Conservation (phyloP, 2,888 invertebrate genomes). For the Ctena decussata region DNA sequence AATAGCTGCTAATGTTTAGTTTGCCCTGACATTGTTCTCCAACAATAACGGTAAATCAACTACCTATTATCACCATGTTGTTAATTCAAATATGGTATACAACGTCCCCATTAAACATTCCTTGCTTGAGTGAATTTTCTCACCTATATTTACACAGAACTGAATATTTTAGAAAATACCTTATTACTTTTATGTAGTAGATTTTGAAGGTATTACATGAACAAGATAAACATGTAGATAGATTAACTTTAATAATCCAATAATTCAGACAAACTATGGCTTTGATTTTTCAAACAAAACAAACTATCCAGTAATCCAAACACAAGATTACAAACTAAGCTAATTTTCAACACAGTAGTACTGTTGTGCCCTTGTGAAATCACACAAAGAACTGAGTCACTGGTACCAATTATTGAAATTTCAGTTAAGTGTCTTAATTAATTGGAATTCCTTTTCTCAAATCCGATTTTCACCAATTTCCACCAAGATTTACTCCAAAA, state of each 20-base stretch:
- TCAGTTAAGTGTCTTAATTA: neutral
- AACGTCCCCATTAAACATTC: neutral
- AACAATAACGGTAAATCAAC: neutral
- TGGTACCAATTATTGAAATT: neutral
- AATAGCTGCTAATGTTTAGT: neutral
- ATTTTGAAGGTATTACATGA: too few relatives aligned
- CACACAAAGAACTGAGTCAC: slow-evolving; percentile 4
- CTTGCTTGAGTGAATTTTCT: neutral
- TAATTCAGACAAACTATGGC: neutral
- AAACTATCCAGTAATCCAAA: neutral
- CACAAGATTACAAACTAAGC: slow-evolving; percentile 8
- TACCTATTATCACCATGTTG: neutral
- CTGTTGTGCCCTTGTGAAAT: neutral
- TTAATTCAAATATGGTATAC: neutral
- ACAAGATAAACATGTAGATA: neutral
- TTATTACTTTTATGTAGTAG: too few relatives aligned
- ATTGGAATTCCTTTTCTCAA: neutral
- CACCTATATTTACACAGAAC: slow-evolving; percentile 1
- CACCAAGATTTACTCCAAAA: neutral
- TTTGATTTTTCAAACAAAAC: neutral
- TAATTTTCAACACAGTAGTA: slow-evolving; percentile 6
- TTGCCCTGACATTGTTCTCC: neutral
- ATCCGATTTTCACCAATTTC: neutral
- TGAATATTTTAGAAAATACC: too few relatives aligned
- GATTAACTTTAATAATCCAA: slow-evolving; percentile 5